Base-by-base conservation (phyloP, 30 jellyfish, hydroid and myxozoan species). In the Turritopsis dohrnii region DNA sequence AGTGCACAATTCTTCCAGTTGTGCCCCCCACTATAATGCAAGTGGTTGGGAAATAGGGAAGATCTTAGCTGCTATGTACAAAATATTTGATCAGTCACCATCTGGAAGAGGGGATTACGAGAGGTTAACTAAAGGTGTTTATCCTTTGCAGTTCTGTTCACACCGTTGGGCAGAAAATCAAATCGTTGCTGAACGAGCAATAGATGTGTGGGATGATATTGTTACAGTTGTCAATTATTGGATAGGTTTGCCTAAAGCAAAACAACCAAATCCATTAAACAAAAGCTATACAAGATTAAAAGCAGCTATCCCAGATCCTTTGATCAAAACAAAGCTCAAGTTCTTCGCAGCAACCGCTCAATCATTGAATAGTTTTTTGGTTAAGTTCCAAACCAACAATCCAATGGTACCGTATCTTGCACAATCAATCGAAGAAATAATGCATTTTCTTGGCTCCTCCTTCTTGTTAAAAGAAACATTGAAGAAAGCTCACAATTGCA, bases 381-480 rank as follows among this genome's bases (percentile, higher is more conserved):
- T 25, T 8, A 29, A 29, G 8, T 74, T 74, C 60, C 82, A 74
- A 74, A 74, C 82, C 5, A 29, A 74, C 72, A 25, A 74, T n/a
- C 82, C 82, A 28, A 74, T 74, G 82, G 82, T 74, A 74, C 82
- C 82, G 8, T 74, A 5, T 74, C 54, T 74, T 5, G 54, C 82
- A 5, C 60, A 74, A 20, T 25, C 60, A 1, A 5, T 74, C 72
- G 60, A 74, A 74, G 82, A 74, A 22, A 74, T 74, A 5, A 25
- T 74, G 7, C 60, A 16, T 8, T 74, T 71, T 3, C 8, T 74
- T 1, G 60, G 25, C 16, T 22, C 52, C 5, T 22, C 8, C 9
- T 74, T 74, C 20, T 5, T 74, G 8, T 74, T 74, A 71, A 74
- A 74, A 22, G 82, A 29, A 20, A 28, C 54, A 1, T 20, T 74